Evolutionary conservation across 2,113 vertebrate genomes (phyloP), one percentile per base, ranked within the genome.

Genomic region (Colossoma macropomum): DNA sequence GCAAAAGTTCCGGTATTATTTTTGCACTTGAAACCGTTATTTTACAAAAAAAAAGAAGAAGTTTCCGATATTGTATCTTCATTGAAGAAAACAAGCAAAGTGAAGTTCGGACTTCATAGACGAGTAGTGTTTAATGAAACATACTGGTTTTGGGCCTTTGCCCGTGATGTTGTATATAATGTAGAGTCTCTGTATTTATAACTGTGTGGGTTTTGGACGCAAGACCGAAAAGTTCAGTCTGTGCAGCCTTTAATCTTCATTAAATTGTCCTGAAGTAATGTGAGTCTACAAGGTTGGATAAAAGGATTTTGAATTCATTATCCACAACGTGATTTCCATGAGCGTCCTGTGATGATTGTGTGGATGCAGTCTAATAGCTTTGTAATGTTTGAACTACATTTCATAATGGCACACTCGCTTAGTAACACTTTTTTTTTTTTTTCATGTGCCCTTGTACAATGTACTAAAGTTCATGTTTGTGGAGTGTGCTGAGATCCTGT

Each of bases 401-500:
- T 32, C 15, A 66, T 66, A 66, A 66, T 69, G 32, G 30, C 66
- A 32, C 12, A 28, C 16, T 68, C 23, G 32, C 32, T 69, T 69
- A 32, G 73, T 34, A 13, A 34, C 27, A 19, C 15, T 32, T 41
- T 70, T 48, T 66, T 70, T 48, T 66, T 30, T 48, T 79, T 54
- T 79, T 17, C 2, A 27, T 78, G 80, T 56, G 10, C 21, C 12
- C n/a, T 25, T 27, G 77, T 60, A 30, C 54, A 56, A 15, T 1
- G 19, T 41, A 45, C 41, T 62, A 63, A 74, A 75, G n/a, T 82
- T 75, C 71, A 75, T 59, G 62, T 82, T 56, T 41, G 72, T 38
- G 30, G 50, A 60, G 74, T 15, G 74, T 68, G 21, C 59, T 2
- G 27, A 68, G 85, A 66, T 84, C 62, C 68, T 80, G 65, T 80